A percentile compares a stretch with the other conserved stretches of the same genome.
These are phyloP conservation scores for Teleiodes luculella DNA, from an alignment of 2,888 invertebrate genomes.

Conservation along the genomic window DNA sequence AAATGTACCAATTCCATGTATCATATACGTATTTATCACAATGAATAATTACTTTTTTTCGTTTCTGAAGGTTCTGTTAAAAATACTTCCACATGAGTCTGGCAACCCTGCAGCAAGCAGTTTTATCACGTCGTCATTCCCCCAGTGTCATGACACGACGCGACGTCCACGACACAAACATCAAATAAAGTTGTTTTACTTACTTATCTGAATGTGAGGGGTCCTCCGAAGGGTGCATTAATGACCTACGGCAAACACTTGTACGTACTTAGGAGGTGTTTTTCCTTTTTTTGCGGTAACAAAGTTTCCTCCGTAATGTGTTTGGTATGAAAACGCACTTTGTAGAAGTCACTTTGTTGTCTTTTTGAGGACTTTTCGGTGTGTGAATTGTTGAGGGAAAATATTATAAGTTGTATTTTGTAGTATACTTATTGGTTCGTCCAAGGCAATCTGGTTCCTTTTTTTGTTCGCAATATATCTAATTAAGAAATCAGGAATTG, in stretches of 20 bases:
- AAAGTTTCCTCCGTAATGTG: constrained; percentile 53
- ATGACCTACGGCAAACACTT: constrained; percentile 52
- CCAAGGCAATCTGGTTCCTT: no score
- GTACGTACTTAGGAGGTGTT: constrained; percentile 41
- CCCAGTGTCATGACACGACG: constrained; percentile 44
- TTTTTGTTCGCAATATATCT: no score
- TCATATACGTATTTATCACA: no score
- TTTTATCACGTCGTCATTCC: constrained; percentile 51
- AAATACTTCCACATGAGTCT: background rate
- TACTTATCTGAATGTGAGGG: constrained; percentile 64
- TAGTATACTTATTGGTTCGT: background rate
- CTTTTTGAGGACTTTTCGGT: background rate
- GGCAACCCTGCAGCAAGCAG: constrained; percentile 16
- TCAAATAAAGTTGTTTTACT: constrained; percentile 78
- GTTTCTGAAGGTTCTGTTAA: background rate
- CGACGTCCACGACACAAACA: constrained; percentile 57
- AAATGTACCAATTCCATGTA: no score
- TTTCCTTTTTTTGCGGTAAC: constrained; percentile 39
- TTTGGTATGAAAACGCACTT: constrained; percentile 50
- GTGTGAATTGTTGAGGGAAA: background rate
- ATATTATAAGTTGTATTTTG: background rate
- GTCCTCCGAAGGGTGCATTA: constrained; percentile 65
- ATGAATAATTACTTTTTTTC: no score
- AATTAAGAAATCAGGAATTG: no score
- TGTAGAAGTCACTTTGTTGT: constrained; percentile 17